Percentiles rank a stretch among this genome's conserved stretches.
These are phyloP conservation scores for Lasius fuliginosus DNA, from an alignment of 2,888 invertebrate genomes.

Conservation along the genomic window DNA sequence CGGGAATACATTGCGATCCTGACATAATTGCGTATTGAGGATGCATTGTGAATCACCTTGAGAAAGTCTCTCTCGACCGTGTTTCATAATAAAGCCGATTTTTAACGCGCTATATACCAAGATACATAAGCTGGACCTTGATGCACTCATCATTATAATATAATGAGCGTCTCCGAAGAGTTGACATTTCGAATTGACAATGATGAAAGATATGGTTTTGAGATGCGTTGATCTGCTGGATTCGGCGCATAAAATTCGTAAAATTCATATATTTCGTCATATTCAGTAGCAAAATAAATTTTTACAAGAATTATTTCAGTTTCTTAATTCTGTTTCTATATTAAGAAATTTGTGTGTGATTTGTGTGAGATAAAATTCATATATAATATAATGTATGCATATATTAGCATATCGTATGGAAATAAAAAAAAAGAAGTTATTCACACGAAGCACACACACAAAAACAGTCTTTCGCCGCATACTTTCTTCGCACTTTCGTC, in stretches of 20 bases:
- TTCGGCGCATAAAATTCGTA: neutral
- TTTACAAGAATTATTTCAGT: neutral
- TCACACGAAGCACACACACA: neutral
- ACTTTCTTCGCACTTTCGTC: conserved; percentile 47
- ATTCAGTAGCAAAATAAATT: neutral
- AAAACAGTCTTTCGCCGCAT: conserved; percentile 21
- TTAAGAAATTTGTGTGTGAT: neutral
- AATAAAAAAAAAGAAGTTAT: conserved; percentile 12
- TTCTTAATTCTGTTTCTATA: neutral
- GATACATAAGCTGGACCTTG: neutral
- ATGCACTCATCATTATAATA: conserved; percentile 6
- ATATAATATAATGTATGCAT: neutral
- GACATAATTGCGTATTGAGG: neutral
- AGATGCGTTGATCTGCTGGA: neutral
- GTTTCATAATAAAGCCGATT: conserved; percentile 37
- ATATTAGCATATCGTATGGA: neutral
- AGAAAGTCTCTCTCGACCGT: conserved; percentile 11
- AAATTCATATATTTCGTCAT: neutral
- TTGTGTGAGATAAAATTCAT: neutral
- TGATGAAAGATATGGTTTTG: neutral
- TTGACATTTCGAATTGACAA: neutral
- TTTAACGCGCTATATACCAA: conserved; percentile 15
- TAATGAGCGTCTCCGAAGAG: neutral
- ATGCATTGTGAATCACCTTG: conserved; percentile 39
- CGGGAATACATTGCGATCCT: neutral